These are phyloP conservation scores for Chromobotia macracanthus DNA, from an alignment of 2,797 vertebrate species.

Conservation along the genomic window DNA sequence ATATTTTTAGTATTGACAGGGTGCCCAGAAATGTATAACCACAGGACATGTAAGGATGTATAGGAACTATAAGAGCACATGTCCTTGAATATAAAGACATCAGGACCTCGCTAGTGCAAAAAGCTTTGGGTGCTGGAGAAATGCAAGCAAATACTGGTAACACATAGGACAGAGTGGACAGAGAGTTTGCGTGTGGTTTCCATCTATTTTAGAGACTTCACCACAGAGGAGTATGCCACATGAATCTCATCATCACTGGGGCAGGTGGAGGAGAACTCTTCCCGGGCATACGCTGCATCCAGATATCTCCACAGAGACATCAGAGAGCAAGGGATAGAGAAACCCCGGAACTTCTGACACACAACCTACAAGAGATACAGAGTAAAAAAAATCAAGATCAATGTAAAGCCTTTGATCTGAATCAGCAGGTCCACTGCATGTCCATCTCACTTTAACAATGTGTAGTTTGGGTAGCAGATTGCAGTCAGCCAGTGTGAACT, in stretches of 20 bases:
- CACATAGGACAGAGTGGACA: background rate
- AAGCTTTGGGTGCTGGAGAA: background rate
- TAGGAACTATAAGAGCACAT: too few relatives aligned
- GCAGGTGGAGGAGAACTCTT: conserved; percentile 90
- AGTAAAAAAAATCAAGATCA: background rate
- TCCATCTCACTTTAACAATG: conserved; percentile 83
- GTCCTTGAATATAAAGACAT: background rate
- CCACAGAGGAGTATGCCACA: conserved; percentile 85
- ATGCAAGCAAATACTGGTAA: background rate
- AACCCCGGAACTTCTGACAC: conserved; percentile 85
- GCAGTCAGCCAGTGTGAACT: conserved; percentile 89
- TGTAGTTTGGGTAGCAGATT: conserved; percentile 92
- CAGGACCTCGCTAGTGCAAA: background rate
- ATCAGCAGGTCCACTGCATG: background rate
- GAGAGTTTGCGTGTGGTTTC: conserved; percentile 47
- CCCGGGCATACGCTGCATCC: conserved; percentile 80
- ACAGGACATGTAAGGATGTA: too few relatives aligned
- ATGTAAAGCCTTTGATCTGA: background rate
- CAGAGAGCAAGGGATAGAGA: conserved; percentile 82
- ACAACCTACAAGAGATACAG: conserved; percentile 78
- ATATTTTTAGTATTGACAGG: too few relatives aligned
- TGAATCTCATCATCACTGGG: conserved; percentile 85
- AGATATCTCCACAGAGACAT: conserved; percentile 85
- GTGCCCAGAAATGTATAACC: too few relatives aligned
- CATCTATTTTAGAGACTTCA: conserved; percentile 84